Base-by-base conservation (phyloP, 1,140 invertebrate species). In the Macrocentrus cingulum region DNA sequence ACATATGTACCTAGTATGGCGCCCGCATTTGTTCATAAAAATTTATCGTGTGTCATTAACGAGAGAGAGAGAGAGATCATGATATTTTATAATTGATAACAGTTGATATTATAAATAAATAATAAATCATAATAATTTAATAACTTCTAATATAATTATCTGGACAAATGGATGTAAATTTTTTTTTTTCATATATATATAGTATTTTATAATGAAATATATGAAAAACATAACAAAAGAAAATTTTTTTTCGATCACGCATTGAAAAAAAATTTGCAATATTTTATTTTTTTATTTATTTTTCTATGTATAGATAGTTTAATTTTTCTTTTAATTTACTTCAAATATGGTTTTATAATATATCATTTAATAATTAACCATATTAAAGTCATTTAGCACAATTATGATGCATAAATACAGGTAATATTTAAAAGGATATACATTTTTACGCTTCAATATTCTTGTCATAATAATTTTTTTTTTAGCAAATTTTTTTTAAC, bases 1-100 rank as follows among this genome's bases (percentile, higher is more conserved):
- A 39, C 36, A 39, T 11, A 39, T 39, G 15, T n/a, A n/a, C n/a
- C 3, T 15, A 39, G 29, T 48, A 56, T 41, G 32, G n/a, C n/a
- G 54, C 54, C 54, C 42, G 54, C 48, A 18, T 16, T 52, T 52
- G 25, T 32, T 66, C 60, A 34, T 8, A 39, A 39, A 39, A 39
- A 5, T n/a, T 61, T 48, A 59, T 66, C 32, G 29, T 25, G n/a
- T n/a, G n/a, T n/a, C n/a, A n/a, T n/a, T n/a, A n/a, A n/a, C n/a
- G n/a, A n/a, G n/a, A n/a, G n/a, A n/a, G n/a, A n/a, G 66, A 69
- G 66, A 63, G 59, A 66, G 58, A 66, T 66, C 60, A 60, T 65
- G 37, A 11, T 66, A 39, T 32, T 66, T 67, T 67, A 59, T 55
- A 48, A 61, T 58, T 63, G 61, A 61, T 60, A 68, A 68, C 61